Evolutionary conservation across 2,888 invertebrate genomes (phyloP).

Genomic region (Pyrrhosoma nymphula): DNA sequence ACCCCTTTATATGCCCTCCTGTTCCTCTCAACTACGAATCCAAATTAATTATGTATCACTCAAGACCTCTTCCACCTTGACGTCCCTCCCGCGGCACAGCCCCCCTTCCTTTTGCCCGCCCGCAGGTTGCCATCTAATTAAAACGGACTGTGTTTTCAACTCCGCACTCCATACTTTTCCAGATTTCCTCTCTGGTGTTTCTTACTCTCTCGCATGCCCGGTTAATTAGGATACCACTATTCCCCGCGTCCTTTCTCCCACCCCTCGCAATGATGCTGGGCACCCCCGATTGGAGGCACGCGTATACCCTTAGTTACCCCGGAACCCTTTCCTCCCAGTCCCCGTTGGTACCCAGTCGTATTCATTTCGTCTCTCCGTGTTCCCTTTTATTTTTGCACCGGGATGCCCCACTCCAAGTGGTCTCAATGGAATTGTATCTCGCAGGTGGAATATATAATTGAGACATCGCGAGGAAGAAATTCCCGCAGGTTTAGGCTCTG

Average conservation of each 20-base stretch:
- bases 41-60: conserved; percentile 16
- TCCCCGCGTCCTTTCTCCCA: neutral
- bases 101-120: neutral
- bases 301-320: neutral
- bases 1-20: too few relatives aligned
- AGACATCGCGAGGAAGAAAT: neutral
- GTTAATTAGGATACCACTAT: neutral
- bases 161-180: neutral
- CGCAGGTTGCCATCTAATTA: neutral
- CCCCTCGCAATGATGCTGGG: neutral
- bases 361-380: neutral
- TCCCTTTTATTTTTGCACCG: neutral
- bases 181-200: neutral
- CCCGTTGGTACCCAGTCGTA: too few relatives aligned
- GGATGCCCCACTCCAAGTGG: neutral
- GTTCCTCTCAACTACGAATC: neutral
- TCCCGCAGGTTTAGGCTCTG: neutral
- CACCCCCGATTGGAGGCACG: neutral
- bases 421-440: neutral
- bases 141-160: neutral
- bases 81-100: too few relatives aligned
- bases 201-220: neutral
- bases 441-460: neutral
- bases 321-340: neutral
- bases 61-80: neutral